These are phyloP conservation scores for Alitta virens DNA, from an alignment of 2,888 invertebrate genomes.

Conservation along the genomic window DNA sequence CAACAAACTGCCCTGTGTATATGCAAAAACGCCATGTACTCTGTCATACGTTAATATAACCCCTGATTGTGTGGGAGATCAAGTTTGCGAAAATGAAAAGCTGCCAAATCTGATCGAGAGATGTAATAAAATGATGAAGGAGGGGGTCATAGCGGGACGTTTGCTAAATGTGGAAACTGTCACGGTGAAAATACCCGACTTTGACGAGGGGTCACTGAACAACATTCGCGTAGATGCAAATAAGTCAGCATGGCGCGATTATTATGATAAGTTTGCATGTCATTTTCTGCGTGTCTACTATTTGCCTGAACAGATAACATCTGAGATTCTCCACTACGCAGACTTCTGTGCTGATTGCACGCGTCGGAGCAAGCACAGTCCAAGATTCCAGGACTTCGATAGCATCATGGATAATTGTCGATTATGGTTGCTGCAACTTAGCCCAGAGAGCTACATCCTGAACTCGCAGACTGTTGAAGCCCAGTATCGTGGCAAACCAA, in stretches of 20 bases:
- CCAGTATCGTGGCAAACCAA: not conserved
- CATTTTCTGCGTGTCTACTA: not conserved
- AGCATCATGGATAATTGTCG: slow-evolving; percentile 13
- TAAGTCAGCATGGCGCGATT: slow-evolving; percentile 10
- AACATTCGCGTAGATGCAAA: slow-evolving; percentile 2
- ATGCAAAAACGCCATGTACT: slow-evolving; percentile 8
- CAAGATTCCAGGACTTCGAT: slow-evolving; percentile 9
- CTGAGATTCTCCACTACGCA: not conserved
- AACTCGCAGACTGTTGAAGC: slow-evolving; percentile 12
- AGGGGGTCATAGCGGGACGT: not conserved
- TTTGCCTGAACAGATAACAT: slow-evolving; percentile 1
- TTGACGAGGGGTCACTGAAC: not conserved
- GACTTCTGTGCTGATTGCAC: slow-evolving; percentile 8
- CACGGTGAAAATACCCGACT: slow-evolving; percentile 5
- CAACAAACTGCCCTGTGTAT: slow-evolving; percentile 9
- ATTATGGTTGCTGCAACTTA: slow-evolving; percentile 11
- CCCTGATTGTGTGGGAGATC: not conserved
- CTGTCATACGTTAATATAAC: slow-evolving; percentile 2
- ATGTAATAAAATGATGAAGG: not conserved
- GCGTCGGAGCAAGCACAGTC: not conserved
- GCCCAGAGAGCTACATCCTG: not conserved
- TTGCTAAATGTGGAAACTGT: slow-evolving; percentile 15
- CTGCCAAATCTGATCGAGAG: slow-evolving; percentile 3
- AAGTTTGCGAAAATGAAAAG: not conserved
- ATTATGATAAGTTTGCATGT: slow-evolving; percentile 1